phyloP scores from a whole-genome alignment of 2,797 vertebrate genomes.

The Thunnus albacares region DNA sequence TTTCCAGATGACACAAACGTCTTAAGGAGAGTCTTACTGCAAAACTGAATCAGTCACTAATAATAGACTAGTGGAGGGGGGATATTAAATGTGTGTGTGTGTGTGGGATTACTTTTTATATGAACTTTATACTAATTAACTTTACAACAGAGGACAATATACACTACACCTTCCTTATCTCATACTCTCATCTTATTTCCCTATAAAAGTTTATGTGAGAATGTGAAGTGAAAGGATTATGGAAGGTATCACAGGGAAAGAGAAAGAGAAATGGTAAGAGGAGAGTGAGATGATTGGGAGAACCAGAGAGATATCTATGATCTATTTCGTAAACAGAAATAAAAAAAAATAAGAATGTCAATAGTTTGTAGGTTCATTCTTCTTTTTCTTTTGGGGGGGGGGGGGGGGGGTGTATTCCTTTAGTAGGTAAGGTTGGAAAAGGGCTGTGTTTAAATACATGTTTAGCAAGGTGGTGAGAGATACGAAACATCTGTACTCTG shows the following conservation, averaged over 20 bases:
- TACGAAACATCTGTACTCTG: too few species aligned
- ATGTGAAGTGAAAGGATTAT: neutral
- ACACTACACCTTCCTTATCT: neutral
- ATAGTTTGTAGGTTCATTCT: too few species aligned
- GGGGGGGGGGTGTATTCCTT: too few species aligned
- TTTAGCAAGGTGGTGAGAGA: too few species aligned
- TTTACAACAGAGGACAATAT: neutral
- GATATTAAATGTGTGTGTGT: neutral
- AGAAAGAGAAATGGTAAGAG: neutral
- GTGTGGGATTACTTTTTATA: neutral
- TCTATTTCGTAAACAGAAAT: too few species aligned
- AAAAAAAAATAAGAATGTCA: too few species aligned
- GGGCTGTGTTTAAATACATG: too few species aligned
- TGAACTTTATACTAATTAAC: neutral
- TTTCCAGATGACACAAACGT: slow-evolving; percentile 37
- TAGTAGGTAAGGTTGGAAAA: too few species aligned
- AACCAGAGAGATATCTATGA: neutral
- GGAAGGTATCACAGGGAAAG: neutral
- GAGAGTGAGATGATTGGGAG: neutral
- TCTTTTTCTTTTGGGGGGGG: too few species aligned
- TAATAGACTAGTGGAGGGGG: slow-evolving; percentile 13
- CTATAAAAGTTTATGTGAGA: slow-evolving; percentile 11
- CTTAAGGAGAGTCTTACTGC: slow-evolving; percentile 4
- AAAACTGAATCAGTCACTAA: slow-evolving; percentile 28
- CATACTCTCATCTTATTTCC: neutral